A percentile compares a stretch with the other conserved stretches of the same genome.
phyloP scores from a whole-genome alignment of 2,797 vertebrate genomes.

The Phylloscopus collybita region DNA sequence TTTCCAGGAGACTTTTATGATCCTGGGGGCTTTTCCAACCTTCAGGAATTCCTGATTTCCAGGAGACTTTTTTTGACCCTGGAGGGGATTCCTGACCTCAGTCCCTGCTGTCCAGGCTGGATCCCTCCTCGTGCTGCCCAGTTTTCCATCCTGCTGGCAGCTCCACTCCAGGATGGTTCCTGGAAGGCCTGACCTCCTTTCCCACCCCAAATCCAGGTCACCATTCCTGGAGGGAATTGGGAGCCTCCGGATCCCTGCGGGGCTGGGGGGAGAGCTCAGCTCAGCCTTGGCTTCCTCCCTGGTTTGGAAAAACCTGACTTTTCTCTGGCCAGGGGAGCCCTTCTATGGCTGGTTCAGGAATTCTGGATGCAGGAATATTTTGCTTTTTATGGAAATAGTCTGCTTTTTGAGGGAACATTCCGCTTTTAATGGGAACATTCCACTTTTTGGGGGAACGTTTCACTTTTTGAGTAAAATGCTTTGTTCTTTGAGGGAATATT shows the following conservation, averaged over 20 bases:
- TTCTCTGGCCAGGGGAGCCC: neutral
- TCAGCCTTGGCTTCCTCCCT: neutral
- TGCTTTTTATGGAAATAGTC: too few relatives aligned
- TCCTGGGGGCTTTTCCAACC: neutral
- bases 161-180: neutral
- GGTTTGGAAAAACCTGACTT: fast-evolving
- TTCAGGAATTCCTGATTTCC: too few relatives aligned
- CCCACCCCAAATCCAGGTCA: neutral
- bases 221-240: neutral
- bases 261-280: neutral
- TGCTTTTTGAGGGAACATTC: neutral
- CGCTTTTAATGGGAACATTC: neutral
- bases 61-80: too few relatives aligned
- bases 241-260: fast-evolving
- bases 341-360: fast-evolving
- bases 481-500: neutral
- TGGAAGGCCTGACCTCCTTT: neutral
- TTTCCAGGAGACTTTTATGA: too few relatives aligned
- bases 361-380: too few relatives aligned
- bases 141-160: fast-evolving
- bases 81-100: too few relatives aligned
- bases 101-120: neutral
- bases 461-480: too few relatives aligned
- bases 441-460: neutral
- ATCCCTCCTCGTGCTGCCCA: neutral